Conservation (phyloP, 2,113 vertebrate species). For the Clarias batrachus region DNA sequence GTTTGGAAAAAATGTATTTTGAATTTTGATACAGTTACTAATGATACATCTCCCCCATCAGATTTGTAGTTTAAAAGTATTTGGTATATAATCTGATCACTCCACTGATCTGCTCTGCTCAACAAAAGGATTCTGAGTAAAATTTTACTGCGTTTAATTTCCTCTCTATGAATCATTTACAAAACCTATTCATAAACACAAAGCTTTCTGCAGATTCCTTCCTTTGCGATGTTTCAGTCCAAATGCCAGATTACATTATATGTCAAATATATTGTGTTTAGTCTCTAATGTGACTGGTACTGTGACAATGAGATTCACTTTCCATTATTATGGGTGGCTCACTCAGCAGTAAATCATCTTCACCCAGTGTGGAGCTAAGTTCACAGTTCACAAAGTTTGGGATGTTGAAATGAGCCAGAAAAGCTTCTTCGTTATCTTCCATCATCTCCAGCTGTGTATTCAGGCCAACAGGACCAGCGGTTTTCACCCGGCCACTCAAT, state of each 20-base stretch:
- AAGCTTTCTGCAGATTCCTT: neutral
- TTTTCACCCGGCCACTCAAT: slow-evolving; percentile 56
- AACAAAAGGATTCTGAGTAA: neutral
- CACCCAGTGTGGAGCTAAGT: slow-evolving; percentile 76
- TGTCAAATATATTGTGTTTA: neutral
- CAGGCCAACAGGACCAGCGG: slow-evolving; percentile 57
- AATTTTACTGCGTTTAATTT: neutral
- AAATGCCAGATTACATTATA: neutral
- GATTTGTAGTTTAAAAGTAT: neutral
- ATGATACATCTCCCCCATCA: neutral
- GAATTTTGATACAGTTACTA: neutral
- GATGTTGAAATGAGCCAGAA: slow-evolving; percentile 79
- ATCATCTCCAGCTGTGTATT: slow-evolving; percentile 58
- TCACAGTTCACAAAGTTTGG: slow-evolving; percentile 84
- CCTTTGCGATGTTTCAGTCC: neutral
- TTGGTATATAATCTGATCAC: neutral
- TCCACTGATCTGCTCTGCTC: neutral
- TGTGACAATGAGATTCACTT: slow-evolving; percentile 60
- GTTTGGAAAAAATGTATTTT: neutral
- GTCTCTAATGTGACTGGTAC: slow-evolving; percentile 44
- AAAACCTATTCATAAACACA: neutral
- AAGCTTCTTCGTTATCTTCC: slow-evolving; percentile 67
- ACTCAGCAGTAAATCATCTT: slow-evolving; percentile 80
- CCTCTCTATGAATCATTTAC: neutral
- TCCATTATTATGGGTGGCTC: slow-evolving; percentile 77